Percentiles rank a stretch among this genome's conserved stretches.
phyloP scores from a whole-genome alignment of 2,113 vertebrate species.

The Rhabdornis inornatus region DNA sequence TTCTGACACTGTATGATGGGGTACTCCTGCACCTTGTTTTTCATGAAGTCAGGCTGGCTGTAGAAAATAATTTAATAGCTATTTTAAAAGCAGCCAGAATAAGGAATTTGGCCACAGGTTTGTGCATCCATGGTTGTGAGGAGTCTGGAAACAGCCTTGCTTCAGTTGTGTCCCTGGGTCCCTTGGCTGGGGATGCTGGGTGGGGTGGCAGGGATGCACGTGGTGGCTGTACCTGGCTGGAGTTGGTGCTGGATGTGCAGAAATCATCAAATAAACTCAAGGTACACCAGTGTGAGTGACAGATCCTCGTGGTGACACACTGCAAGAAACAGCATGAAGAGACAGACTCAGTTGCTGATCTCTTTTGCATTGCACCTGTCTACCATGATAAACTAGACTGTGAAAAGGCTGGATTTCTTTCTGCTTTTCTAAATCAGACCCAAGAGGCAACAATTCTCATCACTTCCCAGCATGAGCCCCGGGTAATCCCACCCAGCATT shows the following conservation, averaged over 20 bases:
- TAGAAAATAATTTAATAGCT: not conserved
- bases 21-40: rapidly evolving
- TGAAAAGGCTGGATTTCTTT: not conserved
- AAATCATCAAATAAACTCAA: not conserved
- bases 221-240: not conserved
- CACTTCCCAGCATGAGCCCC: not conserved
- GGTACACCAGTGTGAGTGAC: not conserved
- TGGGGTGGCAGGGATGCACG: not conserved
- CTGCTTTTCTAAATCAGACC: not conserved
- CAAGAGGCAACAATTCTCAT: not conserved
- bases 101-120: not conserved
- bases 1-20: not conserved
- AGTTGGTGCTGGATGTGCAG: not conserved
- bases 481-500: not conserved
- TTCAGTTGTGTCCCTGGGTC: not conserved
- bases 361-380: not conserved
- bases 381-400: not conserved
- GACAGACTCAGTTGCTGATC: not conserved
- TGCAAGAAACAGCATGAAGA: not conserved
- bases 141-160: not conserved
- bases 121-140: not conserved
- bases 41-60: not conserved
- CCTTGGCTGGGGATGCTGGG: not conserved
- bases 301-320: not conserved
- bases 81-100: not conserved